Conservation (phyloP, 2,797 vertebrate genomes). For the Brotula barbata region DNA sequence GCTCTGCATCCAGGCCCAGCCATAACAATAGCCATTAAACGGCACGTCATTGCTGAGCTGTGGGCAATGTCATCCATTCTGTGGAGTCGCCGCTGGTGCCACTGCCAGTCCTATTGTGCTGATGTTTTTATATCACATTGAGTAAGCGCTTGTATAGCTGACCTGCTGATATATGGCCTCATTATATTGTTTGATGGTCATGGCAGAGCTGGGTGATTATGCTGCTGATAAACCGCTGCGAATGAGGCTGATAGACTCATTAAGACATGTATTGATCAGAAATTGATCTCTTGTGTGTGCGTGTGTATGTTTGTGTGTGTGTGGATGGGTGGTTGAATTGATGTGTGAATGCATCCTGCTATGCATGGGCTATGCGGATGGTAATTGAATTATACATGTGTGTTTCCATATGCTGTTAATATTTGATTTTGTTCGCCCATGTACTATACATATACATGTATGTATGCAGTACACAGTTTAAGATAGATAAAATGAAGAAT, state of each 20-base stretch:
- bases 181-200: conserved; percentile 77
- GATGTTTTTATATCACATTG: conserved; percentile 70
- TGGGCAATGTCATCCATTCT: conserved; percentile 63
- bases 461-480: too few relatives aligned
- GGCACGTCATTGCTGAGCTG: conserved; percentile 54
- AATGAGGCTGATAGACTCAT: conserved; percentile 67
- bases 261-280: conserved; percentile 71
- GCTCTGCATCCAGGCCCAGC: conserved; percentile 25
- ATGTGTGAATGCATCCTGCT: conserved; percentile 2
- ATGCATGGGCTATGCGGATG: background rate
- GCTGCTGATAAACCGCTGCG: conserved; percentile 64
- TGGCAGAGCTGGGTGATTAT: conserved; percentile 71
- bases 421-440: too few relatives aligned
- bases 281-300: conserved; percentile 54
- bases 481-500: too few relatives aligned
- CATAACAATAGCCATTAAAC: conserved; percentile 60
- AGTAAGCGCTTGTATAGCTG: conserved; percentile 57
- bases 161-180: conserved; percentile 72
- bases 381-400: background rate
- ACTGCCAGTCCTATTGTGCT: conserved; percentile 37
- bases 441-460: too few relatives aligned
- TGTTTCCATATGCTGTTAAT: background rate
- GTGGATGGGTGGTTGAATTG: background rate
- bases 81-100: conserved; percentile 2
- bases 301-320: conserved; percentile 7